These are phyloP conservation scores for Caenorhabditis plicata DNA, from an alignment of 2,888 invertebrate species.

Conservation along the genomic window DNA sequence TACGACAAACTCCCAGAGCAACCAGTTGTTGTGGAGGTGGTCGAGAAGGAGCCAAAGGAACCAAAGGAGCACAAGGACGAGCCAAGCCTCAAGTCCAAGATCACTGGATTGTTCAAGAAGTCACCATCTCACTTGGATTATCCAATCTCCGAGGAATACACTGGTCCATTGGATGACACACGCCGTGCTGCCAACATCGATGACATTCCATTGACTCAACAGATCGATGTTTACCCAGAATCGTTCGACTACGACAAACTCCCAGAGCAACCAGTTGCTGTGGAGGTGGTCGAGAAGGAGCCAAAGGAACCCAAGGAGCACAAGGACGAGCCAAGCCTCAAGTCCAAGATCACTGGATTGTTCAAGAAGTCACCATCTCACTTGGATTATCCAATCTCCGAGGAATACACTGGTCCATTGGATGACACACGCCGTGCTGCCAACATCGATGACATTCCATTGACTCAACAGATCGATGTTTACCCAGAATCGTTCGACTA, in stretches of 20 bases:
- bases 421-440: slow-evolving; percentile 10
- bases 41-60: too few species aligned
- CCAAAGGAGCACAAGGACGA: too few species aligned
- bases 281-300: slow-evolving; percentile 10
- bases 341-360: slow-evolving; percentile 17
- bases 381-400: slow-evolving; percentile 35
- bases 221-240: slow-evolving; percentile 4
- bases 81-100: slow-evolving; percentile 21
- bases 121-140: slow-evolving; percentile 25
- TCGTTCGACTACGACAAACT: slow-evolving; percentile 4
- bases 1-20: slow-evolving; percentile 16
- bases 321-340: slow-evolving; percentile 6
- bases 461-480: neutral
- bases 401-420: slow-evolving; percentile 27
- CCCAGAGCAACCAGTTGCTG: slow-evolving; percentile 2
- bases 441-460: slow-evolving; percentile 7
- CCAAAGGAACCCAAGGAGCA: too few species aligned
- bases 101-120: slow-evolving; percentile 11
- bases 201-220: slow-evolving; percentile 15
- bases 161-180: slow-evolving; percentile 16
- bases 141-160: slow-evolving; percentile 17
- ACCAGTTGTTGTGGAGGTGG: slow-evolving; percentile 6
- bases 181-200: slow-evolving; percentile 28
- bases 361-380: slow-evolving; percentile 24
- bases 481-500: slow-evolving; percentile 15